Conservation (phyloP, 2,888 invertebrate genomes). For the Dastarcus helophoroides region DNA sequence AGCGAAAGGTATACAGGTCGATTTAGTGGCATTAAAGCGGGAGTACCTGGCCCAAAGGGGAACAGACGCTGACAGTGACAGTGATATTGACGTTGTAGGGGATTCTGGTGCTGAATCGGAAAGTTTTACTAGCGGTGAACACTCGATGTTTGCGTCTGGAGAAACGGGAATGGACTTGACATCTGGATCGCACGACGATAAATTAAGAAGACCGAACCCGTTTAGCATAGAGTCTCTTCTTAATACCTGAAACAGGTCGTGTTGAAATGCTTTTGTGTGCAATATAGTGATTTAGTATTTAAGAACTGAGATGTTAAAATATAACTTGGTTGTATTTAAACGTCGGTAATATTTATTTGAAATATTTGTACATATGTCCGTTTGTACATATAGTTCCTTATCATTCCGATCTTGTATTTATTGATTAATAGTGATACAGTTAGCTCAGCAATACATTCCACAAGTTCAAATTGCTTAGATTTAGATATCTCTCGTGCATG, state of each 20-base stretch:
- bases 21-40: constrained; percentile 70
- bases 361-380: constrained; percentile 16
- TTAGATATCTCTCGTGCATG: constrained; percentile 1
- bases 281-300: not conserved
- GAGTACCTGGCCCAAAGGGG: constrained; percentile 76
- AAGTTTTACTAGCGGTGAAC: constrained; percentile 43
- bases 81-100: constrained; percentile 80
- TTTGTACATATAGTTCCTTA: constrained; percentile 21
- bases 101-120: constrained; percentile 61
- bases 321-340: constrained; percentile 6
- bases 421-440: constrained; percentile 20
- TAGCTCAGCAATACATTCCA: constrained; percentile 29
- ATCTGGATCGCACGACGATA: constrained; percentile 38
- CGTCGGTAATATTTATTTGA: constrained; percentile 11
- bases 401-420: constrained; percentile 25
- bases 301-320: constrained; percentile 20
- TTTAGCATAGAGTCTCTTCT: constrained; percentile 84
- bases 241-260: constrained; percentile 47
- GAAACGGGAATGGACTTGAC: constrained; percentile 36
- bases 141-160: constrained; percentile 27
- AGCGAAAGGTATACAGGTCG: constrained; percentile 82
- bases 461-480: constrained; percentile 30
- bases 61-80: constrained; percentile 49
- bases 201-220: constrained; percentile 60
- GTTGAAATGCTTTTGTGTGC: constrained; percentile 1